Percentiles rank a stretch among this genome's conserved stretches.
Conservation (phyloP, 2,888 invertebrate species). For the Ectemnius continuus region DNA sequence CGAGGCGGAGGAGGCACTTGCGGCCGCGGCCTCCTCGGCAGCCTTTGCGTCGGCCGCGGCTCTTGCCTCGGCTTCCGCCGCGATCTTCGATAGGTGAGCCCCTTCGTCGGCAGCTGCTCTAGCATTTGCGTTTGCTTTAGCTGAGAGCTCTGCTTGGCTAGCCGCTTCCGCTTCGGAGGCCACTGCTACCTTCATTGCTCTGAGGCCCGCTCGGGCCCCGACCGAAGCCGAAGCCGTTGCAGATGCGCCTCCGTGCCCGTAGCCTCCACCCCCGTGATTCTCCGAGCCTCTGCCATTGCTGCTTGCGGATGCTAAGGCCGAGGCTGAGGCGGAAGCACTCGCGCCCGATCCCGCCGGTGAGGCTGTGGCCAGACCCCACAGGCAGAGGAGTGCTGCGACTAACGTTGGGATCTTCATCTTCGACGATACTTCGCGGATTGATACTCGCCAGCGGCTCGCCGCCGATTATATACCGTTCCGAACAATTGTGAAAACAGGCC, state of each 20-base stretch:
- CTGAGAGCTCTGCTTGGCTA: neutral
- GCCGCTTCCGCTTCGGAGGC: constrained; percentile 15
- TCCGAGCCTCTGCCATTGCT: neutral
- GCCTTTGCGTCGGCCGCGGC: constrained; percentile 7
- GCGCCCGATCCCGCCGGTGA: too few species aligned
- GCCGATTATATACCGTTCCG: constrained; percentile 39
- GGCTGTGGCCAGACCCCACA: constrained; percentile 40
- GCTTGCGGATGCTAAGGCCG: neutral
- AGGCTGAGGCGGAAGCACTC: constrained; percentile 8
- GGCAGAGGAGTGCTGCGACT: constrained; percentile 41
- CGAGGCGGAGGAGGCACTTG: constrained; percentile 4
- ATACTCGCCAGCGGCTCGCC: constrained; percentile 19
- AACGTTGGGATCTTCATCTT: constrained; percentile 55
- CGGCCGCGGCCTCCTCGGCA: constrained; percentile 11
- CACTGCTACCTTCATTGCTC: constrained; percentile 13
- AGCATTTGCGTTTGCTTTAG: neutral
- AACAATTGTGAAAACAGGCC: constrained; percentile 42
- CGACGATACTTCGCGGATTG: constrained; percentile 52
- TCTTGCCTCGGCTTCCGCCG: neutral
- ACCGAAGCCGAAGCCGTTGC: constrained; percentile 20
- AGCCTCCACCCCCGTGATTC: neutral
- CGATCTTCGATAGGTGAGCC: neutral
- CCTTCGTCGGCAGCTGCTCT: constrained; percentile 6
- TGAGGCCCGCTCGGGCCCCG: constrained; percentile 6
- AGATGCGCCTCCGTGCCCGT: constrained; percentile 1